phyloP scores from a whole-genome alignment of 2,113 vertebrate genomes.

The Odobenus rosmarus region DNA sequence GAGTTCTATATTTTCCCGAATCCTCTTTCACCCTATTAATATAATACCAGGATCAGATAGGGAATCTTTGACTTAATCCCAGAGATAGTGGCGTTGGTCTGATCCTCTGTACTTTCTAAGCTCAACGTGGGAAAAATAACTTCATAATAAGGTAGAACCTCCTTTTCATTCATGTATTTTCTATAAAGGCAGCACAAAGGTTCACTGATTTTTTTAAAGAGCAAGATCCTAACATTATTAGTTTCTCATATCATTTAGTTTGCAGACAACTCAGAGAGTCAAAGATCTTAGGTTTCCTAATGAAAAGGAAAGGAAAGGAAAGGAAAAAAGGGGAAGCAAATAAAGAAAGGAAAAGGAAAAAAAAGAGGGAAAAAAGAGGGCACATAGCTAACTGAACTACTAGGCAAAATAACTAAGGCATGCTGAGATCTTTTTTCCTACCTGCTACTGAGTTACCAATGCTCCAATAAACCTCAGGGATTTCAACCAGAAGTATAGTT shows the following conservation, averaged over 20 bases:
- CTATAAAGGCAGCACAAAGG: background rate
- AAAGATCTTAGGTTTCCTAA: background rate
- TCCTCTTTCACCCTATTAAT: constrained; percentile 6
- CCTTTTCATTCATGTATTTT: constrained; percentile 15
- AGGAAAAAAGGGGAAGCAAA: background rate
- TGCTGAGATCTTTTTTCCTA: background rate
- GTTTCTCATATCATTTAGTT: background rate
- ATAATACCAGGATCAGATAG: constrained; percentile 27
- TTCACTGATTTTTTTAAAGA: background rate
- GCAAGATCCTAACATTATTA: background rate
- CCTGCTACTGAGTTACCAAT: background rate
- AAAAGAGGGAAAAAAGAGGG: background rate
- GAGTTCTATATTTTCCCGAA: background rate
- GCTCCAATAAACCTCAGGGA: background rate
- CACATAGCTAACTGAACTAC: background rate
- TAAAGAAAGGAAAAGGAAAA: background rate
- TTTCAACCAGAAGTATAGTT: background rate
- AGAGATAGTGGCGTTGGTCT: background rate
- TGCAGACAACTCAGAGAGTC: background rate
- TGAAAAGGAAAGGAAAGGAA: background rate
- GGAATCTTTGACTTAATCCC: constrained; percentile 14
- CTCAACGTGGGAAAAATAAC: background rate
- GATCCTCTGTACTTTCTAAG: background rate
- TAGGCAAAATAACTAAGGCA: background rate
- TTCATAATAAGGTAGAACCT: background rate